Evolutionary conservation across 2,113 vertebrate species (phyloP).

Genomic region (Aspiorhynchus laticeps): DNA sequence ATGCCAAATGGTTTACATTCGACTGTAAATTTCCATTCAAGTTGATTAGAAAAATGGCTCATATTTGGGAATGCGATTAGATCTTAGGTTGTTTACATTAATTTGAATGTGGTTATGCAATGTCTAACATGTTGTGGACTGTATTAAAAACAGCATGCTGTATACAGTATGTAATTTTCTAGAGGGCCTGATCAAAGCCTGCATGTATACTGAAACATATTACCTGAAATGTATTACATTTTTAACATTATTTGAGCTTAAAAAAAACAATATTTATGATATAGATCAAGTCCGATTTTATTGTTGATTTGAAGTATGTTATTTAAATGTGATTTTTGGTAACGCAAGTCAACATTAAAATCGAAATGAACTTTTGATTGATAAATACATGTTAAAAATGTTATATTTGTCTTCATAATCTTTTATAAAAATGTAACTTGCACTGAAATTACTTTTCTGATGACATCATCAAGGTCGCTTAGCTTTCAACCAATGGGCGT

Average conservation of each 20-base stretch:
- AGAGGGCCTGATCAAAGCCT: neutral
- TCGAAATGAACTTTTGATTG: no score
- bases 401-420: neutral
- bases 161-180: neutral
- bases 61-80: neutral
- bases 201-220: neutral
- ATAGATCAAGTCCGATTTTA: neutral
- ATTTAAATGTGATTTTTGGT: no score
- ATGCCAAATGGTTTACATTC: constrained; percentile 5
- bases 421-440: neutral
- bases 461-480: neutral
- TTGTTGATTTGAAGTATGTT: neutral
- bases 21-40: neutral
- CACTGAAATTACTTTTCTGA: neutral
- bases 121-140: neutral
- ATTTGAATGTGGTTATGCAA: constrained; percentile 10
- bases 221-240: neutral
- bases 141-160: neutral
- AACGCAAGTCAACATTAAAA: no score
- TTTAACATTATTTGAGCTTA: neutral
- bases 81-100: neutral
- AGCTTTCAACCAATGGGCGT: neutral
- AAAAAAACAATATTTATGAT: no score
- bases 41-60: neutral
- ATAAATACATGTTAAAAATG: no score